Conservation (phyloP, 1,140 invertebrate species). For the Ylistrum balloti region DNA sequence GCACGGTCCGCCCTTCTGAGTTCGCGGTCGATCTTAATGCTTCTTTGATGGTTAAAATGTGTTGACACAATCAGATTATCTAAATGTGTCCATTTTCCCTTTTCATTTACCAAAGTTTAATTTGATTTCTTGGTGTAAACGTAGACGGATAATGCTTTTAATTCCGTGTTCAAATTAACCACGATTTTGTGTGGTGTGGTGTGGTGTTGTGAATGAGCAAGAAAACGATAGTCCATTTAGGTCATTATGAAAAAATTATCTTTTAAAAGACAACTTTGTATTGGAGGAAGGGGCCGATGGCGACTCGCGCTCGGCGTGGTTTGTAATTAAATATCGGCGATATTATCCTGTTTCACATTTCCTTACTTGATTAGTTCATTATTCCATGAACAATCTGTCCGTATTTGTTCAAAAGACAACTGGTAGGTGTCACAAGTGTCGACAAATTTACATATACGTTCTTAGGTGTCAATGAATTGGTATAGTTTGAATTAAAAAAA, state of each 20-base stretch:
- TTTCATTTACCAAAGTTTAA: constrained; percentile 40
- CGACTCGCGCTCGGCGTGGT: background rate
- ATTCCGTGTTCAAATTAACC: constrained; percentile 21
- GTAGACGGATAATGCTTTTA: background rate
- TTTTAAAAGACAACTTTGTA: background rate
- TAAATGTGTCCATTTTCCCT: constrained; percentile 22
- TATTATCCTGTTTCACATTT: background rate
- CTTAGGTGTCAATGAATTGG: too few relatives aligned
- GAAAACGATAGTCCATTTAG: background rate
- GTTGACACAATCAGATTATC: constrained; percentile 24
- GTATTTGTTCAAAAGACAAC: background rate
- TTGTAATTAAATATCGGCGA: background rate
- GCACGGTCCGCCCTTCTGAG: background rate
- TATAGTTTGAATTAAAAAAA: too few relatives aligned
- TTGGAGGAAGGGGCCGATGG: background rate
- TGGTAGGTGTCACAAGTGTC: too few relatives aligned
- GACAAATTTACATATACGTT: too few relatives aligned
- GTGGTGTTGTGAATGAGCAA: background rate
- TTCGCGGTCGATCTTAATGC: background rate
- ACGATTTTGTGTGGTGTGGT: background rate
- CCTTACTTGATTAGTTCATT: background rate
- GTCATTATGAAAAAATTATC: background rate
- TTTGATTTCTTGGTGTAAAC: constrained; percentile 12
- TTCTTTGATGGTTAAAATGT: constrained; percentile 28
- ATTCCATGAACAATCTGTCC: background rate